phyloP scores from a whole-genome alignment of 2,797 vertebrate species.

The Bucorvus abyssinicus region DNA sequence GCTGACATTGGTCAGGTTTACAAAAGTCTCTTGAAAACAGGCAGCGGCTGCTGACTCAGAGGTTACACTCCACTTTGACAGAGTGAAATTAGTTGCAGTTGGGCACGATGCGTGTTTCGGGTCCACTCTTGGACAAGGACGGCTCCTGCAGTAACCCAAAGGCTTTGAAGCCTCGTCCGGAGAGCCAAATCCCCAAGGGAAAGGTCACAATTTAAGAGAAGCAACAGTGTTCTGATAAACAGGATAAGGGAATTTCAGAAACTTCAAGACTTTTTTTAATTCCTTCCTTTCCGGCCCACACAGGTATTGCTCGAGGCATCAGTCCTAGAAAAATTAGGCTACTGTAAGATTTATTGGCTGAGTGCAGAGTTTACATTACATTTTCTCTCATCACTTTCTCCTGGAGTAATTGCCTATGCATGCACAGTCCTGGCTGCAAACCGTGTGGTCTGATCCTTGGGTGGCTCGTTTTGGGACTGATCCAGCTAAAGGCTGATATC shows the following conservation, averaged over 20 bases:
- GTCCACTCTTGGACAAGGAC: not conserved
- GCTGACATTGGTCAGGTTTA: not conserved
- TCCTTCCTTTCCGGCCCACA: constrained; percentile 69
- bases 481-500: constrained; percentile 54
- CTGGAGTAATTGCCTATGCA: constrained; percentile 57
- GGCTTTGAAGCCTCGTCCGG: constrained; percentile 43
- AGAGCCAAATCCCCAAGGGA: constrained; percentile 38
- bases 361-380: constrained; percentile 64
- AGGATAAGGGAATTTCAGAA: constrained; percentile 64
- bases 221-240: constrained; percentile 42
- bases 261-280: constrained; percentile 17
- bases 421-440: constrained; percentile 59
- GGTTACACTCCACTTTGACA: not conserved
- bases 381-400: constrained; percentile 70
- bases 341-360: constrained; percentile 70
- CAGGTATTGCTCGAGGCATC: constrained; percentile 60
- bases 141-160: not conserved
- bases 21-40: not conserved
- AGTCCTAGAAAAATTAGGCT: constrained; percentile 67
- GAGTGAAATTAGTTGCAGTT: constrained; percentile 28
- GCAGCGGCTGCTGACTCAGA: constrained; percentile 1
- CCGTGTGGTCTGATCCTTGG: constrained; percentile 64
- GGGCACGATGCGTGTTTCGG: not conserved
- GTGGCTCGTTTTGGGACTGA: constrained; percentile 53
- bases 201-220: constrained; percentile 49